These are phyloP conservation scores for Heteromormyrus szaboi DNA, from an alignment of 2,797 vertebrate species.

Conservation along the genomic window DNA sequence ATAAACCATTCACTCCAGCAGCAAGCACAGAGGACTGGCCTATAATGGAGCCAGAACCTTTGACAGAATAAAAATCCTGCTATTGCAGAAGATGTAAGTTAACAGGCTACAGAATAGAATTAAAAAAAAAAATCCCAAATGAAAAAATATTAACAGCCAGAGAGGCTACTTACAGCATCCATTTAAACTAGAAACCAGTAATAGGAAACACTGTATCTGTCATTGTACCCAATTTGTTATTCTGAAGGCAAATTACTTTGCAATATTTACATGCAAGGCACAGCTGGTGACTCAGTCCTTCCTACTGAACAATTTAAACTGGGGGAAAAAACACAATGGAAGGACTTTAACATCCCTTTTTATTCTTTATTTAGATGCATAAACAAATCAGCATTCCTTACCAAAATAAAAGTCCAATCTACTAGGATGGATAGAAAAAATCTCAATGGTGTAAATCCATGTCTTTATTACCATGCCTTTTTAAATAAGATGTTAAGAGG, in stretches of 20 bases:
- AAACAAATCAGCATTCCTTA: conserved; percentile 55
- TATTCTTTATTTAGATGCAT: conserved; percentile 51
- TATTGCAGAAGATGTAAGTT: not conserved
- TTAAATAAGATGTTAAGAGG: not conserved
- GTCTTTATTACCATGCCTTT: conserved; percentile 30
- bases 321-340: not conserved
- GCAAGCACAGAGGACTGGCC: not conserved
- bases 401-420: conserved; percentile 55
- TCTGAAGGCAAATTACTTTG: not conserved
- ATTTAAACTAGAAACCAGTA: not conserved
- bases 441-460: conserved; percentile 10
- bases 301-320: not conserved
- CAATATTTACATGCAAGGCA: not conserved
- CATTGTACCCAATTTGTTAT: not conserved
- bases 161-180: not conserved
- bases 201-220: not conserved
- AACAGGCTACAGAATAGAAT: not conserved
- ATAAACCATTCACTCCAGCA: not conserved
- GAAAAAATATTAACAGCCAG: not conserved
- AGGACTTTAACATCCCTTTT: conserved; percentile 47
- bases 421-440: conserved; percentile 33
- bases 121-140: not conserved
- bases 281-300: not conserved
- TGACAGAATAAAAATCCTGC: not conserved
- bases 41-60: not conserved